A percentile compares a stretch with the other conserved stretches of the same genome.
Conservation (phyloP, 2,888 invertebrate genomes). For the Napeogenes inachia region DNA sequence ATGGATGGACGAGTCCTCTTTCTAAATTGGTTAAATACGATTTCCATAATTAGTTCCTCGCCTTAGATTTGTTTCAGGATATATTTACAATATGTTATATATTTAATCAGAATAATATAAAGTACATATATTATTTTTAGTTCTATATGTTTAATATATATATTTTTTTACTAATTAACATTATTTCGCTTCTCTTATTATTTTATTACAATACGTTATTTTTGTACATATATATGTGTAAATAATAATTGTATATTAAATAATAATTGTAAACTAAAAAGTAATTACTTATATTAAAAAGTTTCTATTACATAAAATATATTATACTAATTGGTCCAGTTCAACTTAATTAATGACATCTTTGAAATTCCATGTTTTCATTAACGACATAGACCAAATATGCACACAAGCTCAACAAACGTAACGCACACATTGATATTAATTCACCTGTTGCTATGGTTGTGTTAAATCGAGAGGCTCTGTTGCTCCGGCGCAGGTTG, state of each 20-base stretch:
- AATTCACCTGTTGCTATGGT: slow-evolving; percentile 71
- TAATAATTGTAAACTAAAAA: no score
- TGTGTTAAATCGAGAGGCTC: slow-evolving; percentile 60
- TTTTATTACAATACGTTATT: no score
- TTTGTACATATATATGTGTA: no score
- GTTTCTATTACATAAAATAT: neutral
- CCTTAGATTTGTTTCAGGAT: slow-evolving; percentile 17
- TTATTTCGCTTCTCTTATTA: no score
- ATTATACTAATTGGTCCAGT: slow-evolving; percentile 41
- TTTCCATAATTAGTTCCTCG: slow-evolving; percentile 59
- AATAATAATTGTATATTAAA: no score
- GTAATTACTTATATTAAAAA: neutral
- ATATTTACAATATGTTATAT: no score
- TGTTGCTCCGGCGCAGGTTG: slow-evolving; percentile 66
- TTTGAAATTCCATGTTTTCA: slow-evolving; percentile 69
- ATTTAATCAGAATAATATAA: no score
- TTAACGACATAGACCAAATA: slow-evolving; percentile 60
- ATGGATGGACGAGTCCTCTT: slow-evolving; percentile 60
- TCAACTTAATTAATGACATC: slow-evolving; percentile 49
- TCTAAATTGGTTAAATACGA: slow-evolving; percentile 51
- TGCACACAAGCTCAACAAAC: slow-evolving; percentile 47
- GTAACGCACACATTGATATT: slow-evolving; percentile 55
- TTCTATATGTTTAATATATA: no score
- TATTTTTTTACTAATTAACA: no score
- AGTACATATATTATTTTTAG: no score